Evolutionary conservation across 2,888 invertebrate genomes (phyloP).

Genomic region (Druceiella hillmani): DNA sequence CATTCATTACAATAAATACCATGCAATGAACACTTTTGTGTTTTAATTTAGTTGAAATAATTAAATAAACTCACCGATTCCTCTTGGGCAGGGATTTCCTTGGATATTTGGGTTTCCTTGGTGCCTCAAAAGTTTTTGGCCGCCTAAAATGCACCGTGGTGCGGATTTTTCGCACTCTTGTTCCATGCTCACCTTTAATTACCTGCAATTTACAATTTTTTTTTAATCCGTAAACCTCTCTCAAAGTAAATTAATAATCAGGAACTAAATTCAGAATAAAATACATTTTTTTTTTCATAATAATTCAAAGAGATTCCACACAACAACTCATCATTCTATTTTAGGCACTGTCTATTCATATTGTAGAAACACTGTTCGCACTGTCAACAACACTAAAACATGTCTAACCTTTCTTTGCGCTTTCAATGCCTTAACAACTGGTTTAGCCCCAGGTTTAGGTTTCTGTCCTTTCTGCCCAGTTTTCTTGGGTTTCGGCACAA

Average conservation of each 20-base stretch:
- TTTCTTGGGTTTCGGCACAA: constrained; percentile 52
- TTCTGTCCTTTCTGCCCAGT: constrained; percentile 52
- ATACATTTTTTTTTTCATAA: constrained; percentile 29
- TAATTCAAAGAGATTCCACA: constrained; percentile 55
- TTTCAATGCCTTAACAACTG: constrained; percentile 74
- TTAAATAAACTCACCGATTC: constrained; percentile 62
- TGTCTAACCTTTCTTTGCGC: constrained; percentile 74
- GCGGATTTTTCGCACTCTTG: constrained; percentile 83
- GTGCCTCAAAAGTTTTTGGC: constrained; percentile 88
- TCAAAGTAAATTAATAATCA: constrained; percentile 9
- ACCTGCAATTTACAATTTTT: constrained; percentile 68
- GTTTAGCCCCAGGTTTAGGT: constrained; percentile 40
- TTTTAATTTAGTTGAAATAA: constrained; percentile 30
- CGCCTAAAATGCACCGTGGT: constrained; percentile 94
- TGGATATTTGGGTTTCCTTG: constrained; percentile 91
- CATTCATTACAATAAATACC: too few species aligned
- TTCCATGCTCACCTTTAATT: constrained; percentile 87
- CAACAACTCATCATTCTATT: constrained; percentile 31
- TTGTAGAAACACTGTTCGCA: too few species aligned
- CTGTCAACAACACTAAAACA: too few species aligned
- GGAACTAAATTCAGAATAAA: constrained; percentile 26
- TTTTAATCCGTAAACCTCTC: too few species aligned
- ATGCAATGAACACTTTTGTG: too few species aligned
- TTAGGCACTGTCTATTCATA: too few species aligned
- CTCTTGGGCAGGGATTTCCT: constrained; percentile 91